Evolutionary conservation across 2,888 invertebrate genomes (phyloP).

Genomic region (Watsonalla binaria): DNA sequence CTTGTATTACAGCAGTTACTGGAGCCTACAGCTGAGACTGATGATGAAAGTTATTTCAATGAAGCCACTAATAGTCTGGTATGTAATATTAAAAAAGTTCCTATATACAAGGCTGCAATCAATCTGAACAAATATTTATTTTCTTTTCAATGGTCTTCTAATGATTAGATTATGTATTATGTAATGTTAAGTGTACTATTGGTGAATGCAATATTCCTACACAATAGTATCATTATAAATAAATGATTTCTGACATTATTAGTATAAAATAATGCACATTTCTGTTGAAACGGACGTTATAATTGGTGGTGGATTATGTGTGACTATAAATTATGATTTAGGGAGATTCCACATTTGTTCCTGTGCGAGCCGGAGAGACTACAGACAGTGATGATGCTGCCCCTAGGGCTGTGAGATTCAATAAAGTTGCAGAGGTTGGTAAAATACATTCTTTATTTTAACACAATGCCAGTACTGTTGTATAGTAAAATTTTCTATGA

Average conservation of each 20-base stretch:
- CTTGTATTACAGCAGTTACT: constrained; percentile 63
- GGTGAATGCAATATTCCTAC: too few relatives aligned
- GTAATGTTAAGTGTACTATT: too few relatives aligned
- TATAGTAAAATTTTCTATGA: too few relatives aligned
- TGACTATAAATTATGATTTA: constrained; percentile 49
- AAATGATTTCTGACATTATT: too few relatives aligned
- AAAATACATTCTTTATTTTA: not conserved
- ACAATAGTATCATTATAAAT: too few relatives aligned
- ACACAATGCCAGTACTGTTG: too few relatives aligned
- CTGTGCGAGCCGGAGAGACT: constrained; percentile 87
- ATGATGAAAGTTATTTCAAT: constrained; percentile 88
- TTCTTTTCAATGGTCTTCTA: too few relatives aligned
- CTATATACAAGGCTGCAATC: too few relatives aligned
- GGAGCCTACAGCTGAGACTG: constrained; percentile 86
- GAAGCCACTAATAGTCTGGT: constrained; percentile 83
- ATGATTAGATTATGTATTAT: too few relatives aligned
- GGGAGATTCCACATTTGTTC: constrained; percentile 95
- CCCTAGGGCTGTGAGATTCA: constrained; percentile 91
- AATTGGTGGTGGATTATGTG: not conserved
- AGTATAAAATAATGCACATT: too few relatives aligned
- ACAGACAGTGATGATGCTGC: constrained; percentile 88
- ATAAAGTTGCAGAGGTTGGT: constrained; percentile 88
- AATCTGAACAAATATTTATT: too few relatives aligned
- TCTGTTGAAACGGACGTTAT: too few relatives aligned
- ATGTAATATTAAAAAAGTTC: constrained; percentile 29